Evolutionary conservation across 2,113 vertebrate species (phyloP), one percentile per base, ranked within the genome.

Genomic region (Tychaedon coryphoeus): DNA sequence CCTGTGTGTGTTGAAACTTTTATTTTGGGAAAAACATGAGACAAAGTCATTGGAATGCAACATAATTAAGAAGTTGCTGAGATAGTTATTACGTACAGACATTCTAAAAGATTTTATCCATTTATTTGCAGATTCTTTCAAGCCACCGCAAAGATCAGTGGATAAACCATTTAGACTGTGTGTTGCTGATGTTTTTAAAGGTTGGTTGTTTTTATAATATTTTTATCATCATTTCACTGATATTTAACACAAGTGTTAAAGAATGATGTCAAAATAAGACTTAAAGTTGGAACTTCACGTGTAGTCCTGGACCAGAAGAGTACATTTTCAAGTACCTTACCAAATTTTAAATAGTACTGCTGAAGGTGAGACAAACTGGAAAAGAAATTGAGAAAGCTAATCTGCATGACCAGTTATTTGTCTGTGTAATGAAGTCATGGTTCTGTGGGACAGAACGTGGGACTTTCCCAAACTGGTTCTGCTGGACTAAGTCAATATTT

Each of bases 141-240:
- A 98, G 96, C 95, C 99, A 31, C 99, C 99, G 40, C 99, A 98
- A 87, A 98, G 99, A 90, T 99, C 99, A 73, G 91, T 99, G 84
- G 99, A 99, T 83, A 99, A 99, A 91, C 99, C 99, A 17, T 99
- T 99, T 98, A 98, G 99, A 76, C 97, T 99, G 56, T 99, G 99
- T 56, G 98, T 99, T 58, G 99, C 99, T 6, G 99, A 99, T 88
- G 99, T 99, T 86, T 99, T 99, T 95, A 99, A 99, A 99, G 99
- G 99, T 99, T 96, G 96, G 98, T 96, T 53, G 29, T 67, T 51
- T 89, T 92, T 61, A n/a, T 67, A 20, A 15, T 67, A 14, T 74
- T 90, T 76, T 86, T 16, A 40, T 6, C 2, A 11, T 86, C 1
- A 23, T 84, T 92, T 66, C 62, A 60, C 33, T 0, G 0, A 6